A percentile compares a stretch with the other conserved stretches of the same genome.
These are phyloP conservation scores for Drosophila neotestacea DNA, from an alignment of 2,888 invertebrate genomes.

Conservation along the genomic window DNA sequence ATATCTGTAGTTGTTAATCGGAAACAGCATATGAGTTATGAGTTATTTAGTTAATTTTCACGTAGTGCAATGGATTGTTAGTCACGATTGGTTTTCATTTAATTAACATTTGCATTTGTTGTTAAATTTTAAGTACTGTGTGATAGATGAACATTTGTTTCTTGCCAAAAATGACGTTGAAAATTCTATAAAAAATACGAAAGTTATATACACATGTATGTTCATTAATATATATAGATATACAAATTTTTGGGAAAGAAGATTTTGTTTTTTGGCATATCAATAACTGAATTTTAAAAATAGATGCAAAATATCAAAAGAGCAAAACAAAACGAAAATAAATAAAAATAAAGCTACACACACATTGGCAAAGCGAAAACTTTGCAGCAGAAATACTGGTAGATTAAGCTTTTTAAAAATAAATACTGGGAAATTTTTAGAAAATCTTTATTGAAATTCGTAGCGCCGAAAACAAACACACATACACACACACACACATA, in stretches of 20 bases:
- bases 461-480: conserved; percentile 29
- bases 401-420: conserved; percentile 26
- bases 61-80: conserved; percentile 44
- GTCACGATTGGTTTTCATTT: conserved; percentile 20
- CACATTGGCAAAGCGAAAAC: conserved; percentile 13
- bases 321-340: conserved; percentile 47
- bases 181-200: conserved; percentile 55
- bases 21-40: conserved; percentile 7
- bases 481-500: no score
- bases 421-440: conserved; percentile 57
- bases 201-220: conserved; percentile 25
- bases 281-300: conserved; percentile 82
- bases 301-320: conserved; percentile 54
- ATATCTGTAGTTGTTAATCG: conserved; percentile 12
- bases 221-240: not conserved
- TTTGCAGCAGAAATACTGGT: conserved; percentile 47
- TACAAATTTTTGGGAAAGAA: conserved; percentile 28
- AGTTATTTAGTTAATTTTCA: conserved; percentile 30
- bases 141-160: conserved; percentile 13
- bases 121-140: conserved; percentile 9
- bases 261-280: conserved; percentile 74
- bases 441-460: conserved; percentile 39
- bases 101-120: conserved; percentile 21
- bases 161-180: conserved; percentile 51
- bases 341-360: conserved; percentile 30